These are phyloP conservation scores for Alosa alosa DNA, from an alignment of 2,113 vertebrate genomes.

Conservation along the genomic window DNA sequence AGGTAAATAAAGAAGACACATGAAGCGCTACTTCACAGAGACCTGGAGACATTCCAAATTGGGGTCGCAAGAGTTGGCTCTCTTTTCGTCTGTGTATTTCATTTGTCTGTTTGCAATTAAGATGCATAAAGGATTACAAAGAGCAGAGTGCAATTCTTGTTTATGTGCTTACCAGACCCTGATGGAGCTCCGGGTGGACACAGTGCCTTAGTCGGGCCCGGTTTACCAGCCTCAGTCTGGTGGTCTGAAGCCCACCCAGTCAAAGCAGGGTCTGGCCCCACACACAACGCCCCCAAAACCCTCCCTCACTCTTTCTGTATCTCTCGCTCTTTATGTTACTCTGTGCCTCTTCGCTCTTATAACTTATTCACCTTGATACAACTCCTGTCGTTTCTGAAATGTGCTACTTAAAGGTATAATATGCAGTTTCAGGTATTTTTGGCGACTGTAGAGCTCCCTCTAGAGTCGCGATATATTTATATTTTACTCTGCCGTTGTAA, in stretches of 20 bases:
- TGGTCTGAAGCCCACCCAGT: no score
- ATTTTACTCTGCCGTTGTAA: no score
- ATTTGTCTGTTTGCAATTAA: neutral
- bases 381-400: no score
- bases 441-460: no score
- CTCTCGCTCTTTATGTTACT: no score
- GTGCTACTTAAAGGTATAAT: no score
- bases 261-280: no score
- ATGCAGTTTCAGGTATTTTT: no score
- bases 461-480: no score
- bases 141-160: neutral
- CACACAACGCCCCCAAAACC: neutral
- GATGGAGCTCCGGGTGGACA: neutral
- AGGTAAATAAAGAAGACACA: neutral
- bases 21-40: neutral
- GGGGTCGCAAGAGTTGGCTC: neutral
- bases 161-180: neutral
- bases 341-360: no score
- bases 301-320: neutral
- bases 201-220: neutral
- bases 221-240: neutral
- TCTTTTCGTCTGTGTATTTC: neutral
- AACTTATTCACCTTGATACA: no score
- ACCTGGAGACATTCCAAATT: neutral
- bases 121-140: neutral